Evolutionary conservation across 2,797 vertebrate species (phyloP).

Genomic region (Cygnus olor): DNA sequence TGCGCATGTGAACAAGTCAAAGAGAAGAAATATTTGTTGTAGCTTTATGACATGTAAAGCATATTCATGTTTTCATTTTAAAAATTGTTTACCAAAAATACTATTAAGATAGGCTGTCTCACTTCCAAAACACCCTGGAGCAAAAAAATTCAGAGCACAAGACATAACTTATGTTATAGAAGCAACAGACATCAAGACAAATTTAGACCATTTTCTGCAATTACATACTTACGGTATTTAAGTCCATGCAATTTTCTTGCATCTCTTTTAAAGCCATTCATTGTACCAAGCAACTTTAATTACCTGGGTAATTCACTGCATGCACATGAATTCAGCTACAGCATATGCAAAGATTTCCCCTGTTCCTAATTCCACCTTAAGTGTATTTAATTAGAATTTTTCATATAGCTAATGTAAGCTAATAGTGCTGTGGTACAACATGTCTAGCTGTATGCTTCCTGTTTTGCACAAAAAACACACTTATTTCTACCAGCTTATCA

Average conservation of each 20-base stretch:
- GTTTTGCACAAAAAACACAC: constrained; percentile 26
- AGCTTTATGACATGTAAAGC: constrained; percentile 2
- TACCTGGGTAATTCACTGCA: constrained; percentile 47
- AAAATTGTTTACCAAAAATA: constrained; percentile 56
- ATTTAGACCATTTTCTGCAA: constrained; percentile 32
- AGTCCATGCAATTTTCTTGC: constrained; percentile 41
- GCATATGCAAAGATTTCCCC: constrained; percentile 10
- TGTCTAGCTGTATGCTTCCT: neutral
- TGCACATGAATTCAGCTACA: constrained; percentile 27
- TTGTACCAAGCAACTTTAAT: constrained; percentile 62
- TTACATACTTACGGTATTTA: neutral
- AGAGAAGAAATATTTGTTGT: constrained; percentile 8
- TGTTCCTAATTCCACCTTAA: constrained; percentile 50
- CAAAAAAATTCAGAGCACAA: constrained; percentile 48
- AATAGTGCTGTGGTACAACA: too few relatives aligned
- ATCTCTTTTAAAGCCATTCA: constrained; percentile 37
- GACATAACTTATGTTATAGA: neutral
- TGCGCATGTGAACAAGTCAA: neutral
- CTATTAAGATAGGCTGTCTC: constrained; percentile 33
- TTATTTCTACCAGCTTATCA: constrained; percentile 45
- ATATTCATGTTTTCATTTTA: constrained; percentile 7
- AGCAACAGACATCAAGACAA: constrained; percentile 45
- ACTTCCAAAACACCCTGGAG: constrained; percentile 46
- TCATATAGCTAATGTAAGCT: constrained; percentile 4
- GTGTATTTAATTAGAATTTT: constrained; percentile 43